Percentiles rank a stretch among this genome's conserved stretches.
Evolutionary conservation across 1,140 invertebrate genomes (phyloP).

Genomic region (Tigriopus japonicus): DNA sequence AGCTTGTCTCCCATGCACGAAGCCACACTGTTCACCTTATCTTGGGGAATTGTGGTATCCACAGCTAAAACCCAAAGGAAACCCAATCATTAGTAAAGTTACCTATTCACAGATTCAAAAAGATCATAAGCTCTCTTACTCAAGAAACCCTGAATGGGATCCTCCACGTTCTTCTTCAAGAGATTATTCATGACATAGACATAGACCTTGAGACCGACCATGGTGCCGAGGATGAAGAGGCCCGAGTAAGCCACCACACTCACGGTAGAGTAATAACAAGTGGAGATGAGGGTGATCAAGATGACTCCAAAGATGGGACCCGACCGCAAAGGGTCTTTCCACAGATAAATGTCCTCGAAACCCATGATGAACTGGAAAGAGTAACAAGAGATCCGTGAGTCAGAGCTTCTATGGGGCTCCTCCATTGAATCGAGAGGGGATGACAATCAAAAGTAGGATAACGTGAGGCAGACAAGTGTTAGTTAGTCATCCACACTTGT

Average conservation of each 20-base stretch:
- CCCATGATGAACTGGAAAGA: constrained; percentile 11
- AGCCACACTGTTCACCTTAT: constrained; percentile 21
- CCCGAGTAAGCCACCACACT: constrained; percentile 81
- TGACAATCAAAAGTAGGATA: too few species aligned
- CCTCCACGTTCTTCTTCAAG: constrained; percentile 88
- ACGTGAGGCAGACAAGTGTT: too few species aligned
- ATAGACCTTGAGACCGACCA: constrained; percentile 82
- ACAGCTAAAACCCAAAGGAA: not conserved
- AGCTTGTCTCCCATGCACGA: constrained; percentile 61
- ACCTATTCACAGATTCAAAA: not conserved
- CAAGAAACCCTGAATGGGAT: constrained; percentile 50
- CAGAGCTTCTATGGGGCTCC: too few species aligned
- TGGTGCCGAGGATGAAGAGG: constrained; percentile 55
- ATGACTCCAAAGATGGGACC: constrained; percentile 73
- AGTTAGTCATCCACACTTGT: too few species aligned
- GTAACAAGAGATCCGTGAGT: not conserved
- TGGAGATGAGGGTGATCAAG: constrained; percentile 64
- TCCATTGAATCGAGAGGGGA: too few species aligned
- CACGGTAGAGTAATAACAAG: constrained; percentile 85
- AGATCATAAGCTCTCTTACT: not conserved
- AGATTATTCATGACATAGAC: constrained; percentile 86
- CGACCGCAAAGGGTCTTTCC: constrained; percentile 82
- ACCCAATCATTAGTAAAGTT: not conserved
- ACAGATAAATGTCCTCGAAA: constrained; percentile 82
- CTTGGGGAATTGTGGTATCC: not conserved